Percentiles rank a stretch among this genome's conserved stretches.
Evolutionary conservation across 2,888 invertebrate genomes (phyloP).

Genomic region (Diplazon laetatorius): DNA sequence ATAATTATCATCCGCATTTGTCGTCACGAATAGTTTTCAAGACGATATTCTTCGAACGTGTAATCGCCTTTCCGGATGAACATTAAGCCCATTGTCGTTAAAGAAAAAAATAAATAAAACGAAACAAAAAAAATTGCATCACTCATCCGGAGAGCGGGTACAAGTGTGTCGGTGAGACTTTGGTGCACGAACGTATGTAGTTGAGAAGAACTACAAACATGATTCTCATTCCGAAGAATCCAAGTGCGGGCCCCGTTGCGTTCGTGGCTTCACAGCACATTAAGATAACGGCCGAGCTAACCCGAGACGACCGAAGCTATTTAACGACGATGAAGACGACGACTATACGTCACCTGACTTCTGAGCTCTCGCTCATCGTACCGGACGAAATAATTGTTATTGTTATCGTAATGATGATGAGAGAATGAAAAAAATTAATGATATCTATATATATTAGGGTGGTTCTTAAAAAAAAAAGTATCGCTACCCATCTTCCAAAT

Average conservation of each 20-base stretch:
- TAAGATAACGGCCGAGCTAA: conserved; percentile 55
- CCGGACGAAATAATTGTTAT: no score
- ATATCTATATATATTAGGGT: no score
- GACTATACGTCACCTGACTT: conserved; percentile 52
- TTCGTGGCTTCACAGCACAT: conserved; percentile 55
- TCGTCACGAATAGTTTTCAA: no score
- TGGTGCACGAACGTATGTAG: conserved; percentile 2
- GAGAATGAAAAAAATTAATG: no score
- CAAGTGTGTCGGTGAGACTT: background rate
- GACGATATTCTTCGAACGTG: conserved; percentile 34
- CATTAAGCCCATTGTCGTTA: conserved; percentile 28
- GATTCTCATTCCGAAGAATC: conserved; percentile 24
- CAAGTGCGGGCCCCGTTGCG: conserved; percentile 49
- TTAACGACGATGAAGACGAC: conserved; percentile 37
- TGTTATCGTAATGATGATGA: no score
- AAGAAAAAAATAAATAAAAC: no score
- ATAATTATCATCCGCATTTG: conserved; percentile 1
- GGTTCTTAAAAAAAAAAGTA: background rate
- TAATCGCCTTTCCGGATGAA: conserved; percentile 27
- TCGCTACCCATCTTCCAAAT: no score
- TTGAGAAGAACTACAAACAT: background rate
- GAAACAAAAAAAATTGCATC: conserved; percentile 45
- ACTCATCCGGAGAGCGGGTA: conserved; percentile 16
- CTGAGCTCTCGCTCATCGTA: background rate
- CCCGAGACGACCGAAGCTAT: conserved; percentile 44